Evolutionary conservation across 2,113 vertebrate species (phyloP).

Genomic region (Dasyornis broadbenti): DNA sequence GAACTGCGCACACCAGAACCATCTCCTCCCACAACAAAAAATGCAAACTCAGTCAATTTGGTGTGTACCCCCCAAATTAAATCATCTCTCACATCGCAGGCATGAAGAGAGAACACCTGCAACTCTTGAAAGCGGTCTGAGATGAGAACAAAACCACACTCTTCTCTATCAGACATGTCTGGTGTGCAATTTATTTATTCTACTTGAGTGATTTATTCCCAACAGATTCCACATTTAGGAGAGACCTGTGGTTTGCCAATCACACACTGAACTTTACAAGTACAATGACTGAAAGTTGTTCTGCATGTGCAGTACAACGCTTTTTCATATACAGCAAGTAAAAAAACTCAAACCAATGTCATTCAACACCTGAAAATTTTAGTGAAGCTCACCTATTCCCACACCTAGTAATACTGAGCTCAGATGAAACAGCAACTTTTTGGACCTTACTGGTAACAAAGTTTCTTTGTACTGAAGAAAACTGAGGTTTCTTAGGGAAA

Average conservation of each 20-base stretch:
- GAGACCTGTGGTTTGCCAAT: neutral
- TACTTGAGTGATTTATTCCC: neutral
- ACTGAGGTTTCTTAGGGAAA: neutral
- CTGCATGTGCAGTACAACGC: neutral
- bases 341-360: neutral
- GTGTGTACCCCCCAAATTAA: neutral
- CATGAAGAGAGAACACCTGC: neutral
- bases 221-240: neutral
- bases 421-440: neutral
- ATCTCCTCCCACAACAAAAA: neutral
- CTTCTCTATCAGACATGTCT: neutral
- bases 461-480: neutral
- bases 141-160: neutral
- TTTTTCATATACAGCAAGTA: neutral
- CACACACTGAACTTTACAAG: neutral
- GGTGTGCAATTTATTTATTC: neutral
- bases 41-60: neutral
- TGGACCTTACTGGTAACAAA: neutral
- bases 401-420: neutral
- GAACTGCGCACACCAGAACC: neutral
- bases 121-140: neutral
- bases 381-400: neutral
- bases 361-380: neutral
- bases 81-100: neutral
- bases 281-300: neutral